phyloP scores from a whole-genome alignment of 1,140 invertebrate genomes.

The Drosophila mauritiana region DNA sequence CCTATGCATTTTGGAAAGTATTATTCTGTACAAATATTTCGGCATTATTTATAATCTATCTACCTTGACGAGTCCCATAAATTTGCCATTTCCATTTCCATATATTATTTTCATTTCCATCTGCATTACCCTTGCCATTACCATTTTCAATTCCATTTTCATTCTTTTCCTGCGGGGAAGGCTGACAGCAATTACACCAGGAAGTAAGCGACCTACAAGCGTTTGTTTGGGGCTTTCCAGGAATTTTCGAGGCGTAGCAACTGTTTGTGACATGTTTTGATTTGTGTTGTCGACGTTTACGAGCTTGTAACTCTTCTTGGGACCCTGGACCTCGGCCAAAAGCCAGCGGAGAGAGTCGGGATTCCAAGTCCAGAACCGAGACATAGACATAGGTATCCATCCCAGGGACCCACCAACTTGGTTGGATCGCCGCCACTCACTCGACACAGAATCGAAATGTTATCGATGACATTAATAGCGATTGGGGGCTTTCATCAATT shows the following conservation, averaged over 20 bases:
- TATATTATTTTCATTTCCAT: background rate
- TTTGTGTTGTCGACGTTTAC: slow-evolving; percentile 81
- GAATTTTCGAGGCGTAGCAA: slow-evolving; percentile 81
- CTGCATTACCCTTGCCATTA: background rate
- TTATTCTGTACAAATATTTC: background rate
- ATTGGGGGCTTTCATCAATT: slow-evolving; percentile 80
- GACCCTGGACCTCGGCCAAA: slow-evolving; percentile 5
- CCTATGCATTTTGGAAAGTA: background rate
- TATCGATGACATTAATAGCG: slow-evolving; percentile 83
- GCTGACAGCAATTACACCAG: slow-evolving; percentile 60
- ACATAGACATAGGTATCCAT: background rate
- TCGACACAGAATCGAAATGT: slow-evolving; percentile 58
- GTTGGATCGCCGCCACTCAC: slow-evolving; percentile 31
- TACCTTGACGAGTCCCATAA: slow-evolving; percentile 52
- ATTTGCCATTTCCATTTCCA: slow-evolving; percentile 36
- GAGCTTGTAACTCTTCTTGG: slow-evolving; percentile 60
- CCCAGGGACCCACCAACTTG: slow-evolving; percentile 28
- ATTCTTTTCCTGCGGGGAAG: slow-evolving; percentile 13
- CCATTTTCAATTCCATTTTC: background rate
- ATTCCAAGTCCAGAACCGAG: background rate
- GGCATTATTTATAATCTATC: background rate
- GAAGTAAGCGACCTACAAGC: slow-evolving; percentile 66
- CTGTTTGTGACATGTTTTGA: slow-evolving; percentile 83
- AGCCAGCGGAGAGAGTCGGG: background rate
- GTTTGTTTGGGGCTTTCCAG: slow-evolving; percentile 51